Percentiles rank a stretch among this genome's conserved stretches.
phyloP scores from a whole-genome alignment of 2,113 vertebrate species.

The Amphilophus citrinellus region DNA sequence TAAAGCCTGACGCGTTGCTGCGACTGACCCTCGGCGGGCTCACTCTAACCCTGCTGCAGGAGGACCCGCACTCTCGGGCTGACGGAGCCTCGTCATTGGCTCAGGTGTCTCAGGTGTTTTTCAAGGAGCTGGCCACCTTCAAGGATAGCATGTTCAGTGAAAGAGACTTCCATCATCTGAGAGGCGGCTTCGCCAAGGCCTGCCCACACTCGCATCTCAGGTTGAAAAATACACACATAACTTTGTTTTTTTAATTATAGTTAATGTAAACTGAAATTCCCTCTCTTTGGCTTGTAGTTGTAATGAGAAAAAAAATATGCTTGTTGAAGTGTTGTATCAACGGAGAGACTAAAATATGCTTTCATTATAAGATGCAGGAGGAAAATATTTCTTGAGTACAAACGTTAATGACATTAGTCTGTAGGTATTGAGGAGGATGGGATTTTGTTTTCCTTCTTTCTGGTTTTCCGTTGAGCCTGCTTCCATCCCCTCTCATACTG shows the following conservation, averaged over 20 bases:
- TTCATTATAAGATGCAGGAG: background rate
- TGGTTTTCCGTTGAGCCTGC: background rate
- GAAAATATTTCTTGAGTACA: background rate
- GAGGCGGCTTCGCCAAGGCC: constrained; percentile 84
- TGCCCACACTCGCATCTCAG: constrained; percentile 89
- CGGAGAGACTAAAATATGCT: background rate
- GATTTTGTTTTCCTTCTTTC: background rate
- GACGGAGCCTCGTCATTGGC: constrained; percentile 60
- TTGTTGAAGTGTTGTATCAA: too few relatives aligned
- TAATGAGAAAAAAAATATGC: too few relatives aligned
- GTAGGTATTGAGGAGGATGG: background rate
- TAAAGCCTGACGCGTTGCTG: constrained; percentile 86
- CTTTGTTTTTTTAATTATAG: background rate
- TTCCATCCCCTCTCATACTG: background rate
- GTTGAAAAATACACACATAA: constrained; percentile 65
- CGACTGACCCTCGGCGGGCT: constrained; percentile 88
- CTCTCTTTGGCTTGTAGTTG: too few relatives aligned
- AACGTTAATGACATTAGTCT: background rate
- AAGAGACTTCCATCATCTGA: constrained; percentile 86
- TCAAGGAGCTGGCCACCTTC: constrained; percentile 83
- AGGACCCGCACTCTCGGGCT: constrained; percentile 62
- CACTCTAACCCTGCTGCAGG: constrained; percentile 87
- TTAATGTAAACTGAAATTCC: too few relatives aligned
- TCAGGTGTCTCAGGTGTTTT: constrained; percentile 85
- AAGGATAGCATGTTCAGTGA: constrained; percentile 88